These are phyloP conservation scores for Trissoscelio sp. DNA, from an alignment of 2,888 invertebrate genomes.

Conservation along the genomic window DNA sequence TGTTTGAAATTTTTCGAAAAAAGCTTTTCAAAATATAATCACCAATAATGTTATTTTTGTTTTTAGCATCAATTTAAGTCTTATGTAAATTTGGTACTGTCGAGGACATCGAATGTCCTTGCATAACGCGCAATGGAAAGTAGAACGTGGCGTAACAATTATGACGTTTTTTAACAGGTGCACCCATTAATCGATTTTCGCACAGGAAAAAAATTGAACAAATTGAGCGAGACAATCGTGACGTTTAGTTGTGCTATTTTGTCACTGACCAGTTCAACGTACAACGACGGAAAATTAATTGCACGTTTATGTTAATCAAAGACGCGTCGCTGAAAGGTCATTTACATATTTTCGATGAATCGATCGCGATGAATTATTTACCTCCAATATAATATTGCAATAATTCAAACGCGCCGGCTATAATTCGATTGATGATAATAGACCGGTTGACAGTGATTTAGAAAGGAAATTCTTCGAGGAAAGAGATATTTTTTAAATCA, in stretches of 20 bases:
- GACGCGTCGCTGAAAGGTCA: neutral
- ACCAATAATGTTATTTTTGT: neutral
- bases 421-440: neutral
- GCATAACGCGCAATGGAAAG: conserved; percentile 42
- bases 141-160: conserved; percentile 45
- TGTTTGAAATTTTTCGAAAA: no score
- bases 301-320: conserved; percentile 33
- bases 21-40: no score
- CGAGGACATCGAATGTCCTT: conserved; percentile 31
- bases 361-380: conserved; percentile 12
- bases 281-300: conserved; percentile 13
- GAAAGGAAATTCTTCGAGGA: no score
- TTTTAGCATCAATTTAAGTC: neutral
- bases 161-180: conserved; percentile 30
- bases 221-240: neutral
- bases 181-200: conserved; percentile 2
- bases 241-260: conserved; percentile 1
- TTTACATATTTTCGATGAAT: conserved; percentile 55
- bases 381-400: conserved; percentile 11
- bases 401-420: neutral
- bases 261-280: conserved; percentile 43
- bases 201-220: neutral
- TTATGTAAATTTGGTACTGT: conserved; percentile 27
- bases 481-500: no score
- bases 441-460: neutral